phyloP scores from a whole-genome alignment of 1,140 invertebrate genomes.

The Pteromalus puparum region DNA sequence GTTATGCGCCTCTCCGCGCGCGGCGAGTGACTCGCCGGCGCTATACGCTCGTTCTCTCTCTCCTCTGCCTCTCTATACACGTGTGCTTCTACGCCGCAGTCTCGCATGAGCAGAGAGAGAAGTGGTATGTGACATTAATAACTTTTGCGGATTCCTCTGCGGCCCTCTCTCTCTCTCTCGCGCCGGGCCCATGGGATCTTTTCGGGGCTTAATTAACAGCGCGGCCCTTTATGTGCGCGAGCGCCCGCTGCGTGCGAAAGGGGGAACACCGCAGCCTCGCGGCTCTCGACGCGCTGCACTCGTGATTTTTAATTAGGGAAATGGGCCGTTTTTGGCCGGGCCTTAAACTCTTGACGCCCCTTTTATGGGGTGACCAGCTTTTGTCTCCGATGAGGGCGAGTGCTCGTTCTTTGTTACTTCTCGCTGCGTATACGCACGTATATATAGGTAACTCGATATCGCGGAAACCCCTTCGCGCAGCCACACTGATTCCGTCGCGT shows the following conservation, averaged over 20 bases:
- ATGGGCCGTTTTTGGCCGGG: not conserved
- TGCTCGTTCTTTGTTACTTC: conserved; percentile 2
- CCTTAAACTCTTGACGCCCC: not conserved
- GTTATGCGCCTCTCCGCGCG: conserved; percentile 26
- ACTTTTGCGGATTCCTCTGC: conserved; percentile 44
- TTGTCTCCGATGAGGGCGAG: not conserved
- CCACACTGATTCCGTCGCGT: not conserved
- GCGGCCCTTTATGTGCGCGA: conserved; percentile 23
- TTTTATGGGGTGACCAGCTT: not conserved
- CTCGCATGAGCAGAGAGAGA: conserved; percentile 41
- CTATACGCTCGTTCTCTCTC: conserved; percentile 10
- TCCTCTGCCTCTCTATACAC: not conserved
- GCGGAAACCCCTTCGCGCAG: not conserved
- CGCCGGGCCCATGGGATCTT: conserved; percentile 33
- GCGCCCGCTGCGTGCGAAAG: not conserved
- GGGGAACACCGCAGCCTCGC: not conserved
- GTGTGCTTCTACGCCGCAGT: not conserved
- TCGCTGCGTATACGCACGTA: not conserved
- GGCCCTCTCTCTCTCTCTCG: conserved; percentile 10
- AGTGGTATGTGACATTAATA: conserved; percentile 50
- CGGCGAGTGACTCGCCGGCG: conserved; percentile 10
- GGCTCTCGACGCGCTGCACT: not conserved
- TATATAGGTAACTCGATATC: conserved; percentile 27
- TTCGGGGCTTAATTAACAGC: conserved; percentile 48
- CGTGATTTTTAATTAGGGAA: conserved; percentile 32